phyloP scores from a whole-genome alignment of 2,797 vertebrate genomes.

The Crenuchus spilurus region DNA sequence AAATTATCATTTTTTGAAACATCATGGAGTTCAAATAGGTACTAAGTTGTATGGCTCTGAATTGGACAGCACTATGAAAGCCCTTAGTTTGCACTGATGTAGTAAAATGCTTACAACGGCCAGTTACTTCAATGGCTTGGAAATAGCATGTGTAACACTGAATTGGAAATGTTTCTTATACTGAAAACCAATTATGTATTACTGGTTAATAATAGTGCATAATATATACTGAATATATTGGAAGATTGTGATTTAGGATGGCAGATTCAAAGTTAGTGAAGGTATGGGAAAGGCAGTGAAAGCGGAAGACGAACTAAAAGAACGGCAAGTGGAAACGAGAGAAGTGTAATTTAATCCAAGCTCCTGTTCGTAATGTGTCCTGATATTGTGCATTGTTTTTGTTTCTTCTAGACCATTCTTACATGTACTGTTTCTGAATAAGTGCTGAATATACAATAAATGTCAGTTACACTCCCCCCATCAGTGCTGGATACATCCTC shows the following conservation, averaged over 20 bases:
- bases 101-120: slow-evolving; percentile 2
- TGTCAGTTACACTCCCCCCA: slow-evolving; percentile 39
- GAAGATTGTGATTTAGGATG: slow-evolving; percentile 47
- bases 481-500: slow-evolving; percentile 53
- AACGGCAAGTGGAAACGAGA: slow-evolving; percentile 7
- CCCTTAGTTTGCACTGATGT: slow-evolving; percentile 45
- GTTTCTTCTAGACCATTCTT: slow-evolving; percentile 45
- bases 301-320: slow-evolving; percentile 21
- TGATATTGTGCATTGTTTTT: slow-evolving; percentile 45
- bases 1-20: slow-evolving; percentile 26
- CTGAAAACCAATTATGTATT: neutral
- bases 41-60: slow-evolving; percentile 42
- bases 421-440: slow-evolving; percentile 41
- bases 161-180: slow-evolving; percentile 27
- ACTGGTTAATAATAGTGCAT: neutral
- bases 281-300: slow-evolving; percentile 33
- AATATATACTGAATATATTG: slow-evolving; percentile 24
- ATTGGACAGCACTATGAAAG: neutral
- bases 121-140: slow-evolving; percentile 22
- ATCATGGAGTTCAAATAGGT: slow-evolving; percentile 23
- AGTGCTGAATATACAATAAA: slow-evolving; percentile 54
- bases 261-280: slow-evolving; percentile 19
- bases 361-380: slow-evolving; percentile 32
- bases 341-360: slow-evolving; percentile 6
- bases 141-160: slow-evolving; percentile 21